These are phyloP conservation scores for Uropsilus gracilis DNA, from an alignment of 2,113 vertebrate species.

Conservation along the genomic window DNA sequence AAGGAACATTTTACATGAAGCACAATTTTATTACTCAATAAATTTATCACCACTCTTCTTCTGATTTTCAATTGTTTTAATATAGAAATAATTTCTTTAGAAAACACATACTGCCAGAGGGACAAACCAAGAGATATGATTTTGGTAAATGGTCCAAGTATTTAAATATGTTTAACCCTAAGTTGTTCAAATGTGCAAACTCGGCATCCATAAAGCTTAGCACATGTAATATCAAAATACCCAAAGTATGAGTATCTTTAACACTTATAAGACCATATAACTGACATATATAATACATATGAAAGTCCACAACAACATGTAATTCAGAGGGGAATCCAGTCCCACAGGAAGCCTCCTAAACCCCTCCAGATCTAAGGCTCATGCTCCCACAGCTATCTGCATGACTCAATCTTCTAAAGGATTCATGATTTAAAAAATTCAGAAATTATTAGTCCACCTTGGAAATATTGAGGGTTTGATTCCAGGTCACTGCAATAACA, in stretches of 20 bases:
- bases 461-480: no score
- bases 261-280: neutral
- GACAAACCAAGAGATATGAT: neutral
- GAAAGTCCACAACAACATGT: fast-evolving
- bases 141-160: neutral
- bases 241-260: neutral
- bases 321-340: neutral
- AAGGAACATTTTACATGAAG: neutral
- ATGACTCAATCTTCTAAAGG: neutral
- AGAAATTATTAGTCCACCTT: neutral
- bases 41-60: neutral
- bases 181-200: neutral
- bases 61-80: neutral
- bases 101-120: neutral
- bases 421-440: neutral
- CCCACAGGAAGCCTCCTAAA: neutral
- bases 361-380: neutral
- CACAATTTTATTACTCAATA: neutral
- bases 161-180: conserved; percentile 20
- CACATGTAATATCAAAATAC: neutral
- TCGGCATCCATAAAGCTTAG: neutral
- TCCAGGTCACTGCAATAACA: neutral
- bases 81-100: neutral
- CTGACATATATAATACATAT: neutral
- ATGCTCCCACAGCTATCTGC: neutral